phyloP scores from a whole-genome alignment of 1,140 invertebrate species.

The Zaprionus davidi region DNA sequence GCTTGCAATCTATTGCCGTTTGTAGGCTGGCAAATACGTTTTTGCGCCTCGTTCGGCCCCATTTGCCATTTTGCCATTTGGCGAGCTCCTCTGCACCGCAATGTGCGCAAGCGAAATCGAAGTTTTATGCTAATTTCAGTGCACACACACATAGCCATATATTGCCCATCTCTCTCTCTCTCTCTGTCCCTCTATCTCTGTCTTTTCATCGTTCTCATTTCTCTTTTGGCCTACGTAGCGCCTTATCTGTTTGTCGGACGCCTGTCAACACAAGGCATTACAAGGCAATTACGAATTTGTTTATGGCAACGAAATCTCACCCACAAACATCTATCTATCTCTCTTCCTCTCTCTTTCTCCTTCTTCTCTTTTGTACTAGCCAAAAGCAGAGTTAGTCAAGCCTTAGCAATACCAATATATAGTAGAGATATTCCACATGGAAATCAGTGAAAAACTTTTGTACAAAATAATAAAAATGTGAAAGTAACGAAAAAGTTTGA shows the following conservation, averaged over 20 bases:
- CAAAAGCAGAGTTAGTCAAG: background rate
- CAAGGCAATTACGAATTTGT: slow-evolving; percentile 80
- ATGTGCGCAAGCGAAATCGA: slow-evolving; percentile 70
- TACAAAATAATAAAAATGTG: slow-evolving; percentile 6
- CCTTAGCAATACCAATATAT: background rate
- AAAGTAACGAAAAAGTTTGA: slow-evolving; percentile 12
- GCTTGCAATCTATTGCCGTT: slow-evolving; percentile 74
- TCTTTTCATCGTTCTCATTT: slow-evolving; percentile 2
- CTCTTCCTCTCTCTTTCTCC: background rate
- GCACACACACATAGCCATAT: slow-evolving; percentile 9
- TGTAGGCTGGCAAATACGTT: slow-evolving; percentile 63
- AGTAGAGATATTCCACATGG: slow-evolving; percentile 11
- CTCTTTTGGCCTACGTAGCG: slow-evolving; percentile 2
- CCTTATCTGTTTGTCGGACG: slow-evolving; percentile 72
- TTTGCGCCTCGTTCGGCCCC: slow-evolving; percentile 27
- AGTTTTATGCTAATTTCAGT: slow-evolving; percentile 78
- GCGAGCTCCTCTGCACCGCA: slow-evolving; percentile 35
- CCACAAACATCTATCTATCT: slow-evolving; percentile 10
- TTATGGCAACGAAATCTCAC: slow-evolving; percentile 62
- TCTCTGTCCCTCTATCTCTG: background rate
- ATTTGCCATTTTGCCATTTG: slow-evolving; percentile 33
- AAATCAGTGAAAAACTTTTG: slow-evolving; percentile 24
- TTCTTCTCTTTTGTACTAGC: background rate
- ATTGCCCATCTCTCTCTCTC: slow-evolving; percentile 29
- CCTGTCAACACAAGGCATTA: slow-evolving; percentile 78